Percentiles rank a stretch among this genome's conserved stretches.
These are phyloP conservation scores for Scortum barcoo DNA, from an alignment of 2,113 vertebrate species.

Conservation along the genomic window DNA sequence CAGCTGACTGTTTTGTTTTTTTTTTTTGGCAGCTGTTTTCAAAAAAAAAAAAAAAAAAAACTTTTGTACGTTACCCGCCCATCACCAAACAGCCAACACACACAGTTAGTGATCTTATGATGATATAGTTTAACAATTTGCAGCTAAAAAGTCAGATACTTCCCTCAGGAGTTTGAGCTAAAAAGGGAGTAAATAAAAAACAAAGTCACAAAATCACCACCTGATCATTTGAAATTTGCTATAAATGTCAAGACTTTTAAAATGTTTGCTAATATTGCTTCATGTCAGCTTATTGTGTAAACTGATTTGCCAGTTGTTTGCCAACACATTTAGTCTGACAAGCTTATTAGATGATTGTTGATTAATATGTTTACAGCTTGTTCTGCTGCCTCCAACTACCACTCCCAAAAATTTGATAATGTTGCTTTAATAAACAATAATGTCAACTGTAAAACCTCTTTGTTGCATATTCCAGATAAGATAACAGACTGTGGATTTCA, in stretches of 20 bases:
- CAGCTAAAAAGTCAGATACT: not conserved
- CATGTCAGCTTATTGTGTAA: not conserved
- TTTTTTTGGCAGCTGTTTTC: constrained; percentile 1
- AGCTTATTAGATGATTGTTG: not conserved
- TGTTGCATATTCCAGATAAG: not conserved
- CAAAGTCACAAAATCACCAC: too few species aligned
- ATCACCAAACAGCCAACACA: not conserved
- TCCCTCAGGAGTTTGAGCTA: not conserved
- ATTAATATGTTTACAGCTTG: not conserved
- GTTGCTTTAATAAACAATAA: not conserved
- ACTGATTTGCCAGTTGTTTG: not conserved
- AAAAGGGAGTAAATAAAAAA: not conserved
- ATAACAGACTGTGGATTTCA: too few species aligned
- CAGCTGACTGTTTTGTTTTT: not conserved
- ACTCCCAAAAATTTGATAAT: not conserved
- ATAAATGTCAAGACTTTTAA: too few species aligned
- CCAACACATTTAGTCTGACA: not conserved
- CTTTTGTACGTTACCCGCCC: not conserved
- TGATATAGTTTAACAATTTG: not conserved
- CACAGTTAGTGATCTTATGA: not conserved
- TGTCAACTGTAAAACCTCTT: not conserved
- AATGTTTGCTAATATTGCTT: not conserved
- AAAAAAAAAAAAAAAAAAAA: too few species aligned
- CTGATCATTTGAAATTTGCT: too few species aligned
- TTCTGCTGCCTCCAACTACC: not conserved